A percentile compares a stretch with the other conserved stretches of the same genome.
These are phyloP conservation scores for Mellivora capensis DNA, from an alignment of 2,113 vertebrate species.

Conservation along the genomic window DNA sequence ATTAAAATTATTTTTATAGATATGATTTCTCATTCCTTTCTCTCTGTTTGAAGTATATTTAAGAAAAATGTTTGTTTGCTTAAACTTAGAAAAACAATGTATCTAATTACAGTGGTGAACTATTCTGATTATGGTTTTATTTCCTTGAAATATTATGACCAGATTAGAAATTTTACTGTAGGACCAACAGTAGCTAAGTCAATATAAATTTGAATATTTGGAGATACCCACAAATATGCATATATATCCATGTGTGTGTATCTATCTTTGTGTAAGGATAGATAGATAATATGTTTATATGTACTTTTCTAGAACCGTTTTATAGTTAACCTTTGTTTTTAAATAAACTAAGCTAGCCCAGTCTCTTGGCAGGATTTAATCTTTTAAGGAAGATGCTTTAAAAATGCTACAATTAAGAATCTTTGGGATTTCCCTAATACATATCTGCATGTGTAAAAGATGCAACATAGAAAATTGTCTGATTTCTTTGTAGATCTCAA, in stretches of 20 bases:
- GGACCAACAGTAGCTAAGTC: background rate
- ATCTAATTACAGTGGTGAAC: background rate
- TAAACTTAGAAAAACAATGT: constrained; percentile 20
- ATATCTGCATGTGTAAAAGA: background rate
- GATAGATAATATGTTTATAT: background rate
- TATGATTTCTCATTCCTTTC: background rate
- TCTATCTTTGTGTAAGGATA: background rate
- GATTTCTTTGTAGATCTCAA: background rate
- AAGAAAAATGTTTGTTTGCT: background rate
- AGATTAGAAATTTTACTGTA: background rate
- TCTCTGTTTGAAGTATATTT: background rate
- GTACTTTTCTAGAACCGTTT: background rate
- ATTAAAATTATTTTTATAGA: background rate
- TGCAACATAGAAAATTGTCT: background rate
- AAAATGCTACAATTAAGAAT: background rate
- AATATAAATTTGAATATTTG: background rate
- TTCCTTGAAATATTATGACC: background rate
- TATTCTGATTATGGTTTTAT: background rate
- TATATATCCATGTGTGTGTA: background rate
- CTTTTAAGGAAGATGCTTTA: background rate
- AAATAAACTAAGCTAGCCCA: background rate
- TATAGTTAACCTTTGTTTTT: background rate
- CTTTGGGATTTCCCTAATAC: background rate
- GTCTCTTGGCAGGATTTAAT: background rate
- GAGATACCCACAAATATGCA: background rate